Conservation (phyloP, 2,888 invertebrate species). For the Julus scandinavius region DNA sequence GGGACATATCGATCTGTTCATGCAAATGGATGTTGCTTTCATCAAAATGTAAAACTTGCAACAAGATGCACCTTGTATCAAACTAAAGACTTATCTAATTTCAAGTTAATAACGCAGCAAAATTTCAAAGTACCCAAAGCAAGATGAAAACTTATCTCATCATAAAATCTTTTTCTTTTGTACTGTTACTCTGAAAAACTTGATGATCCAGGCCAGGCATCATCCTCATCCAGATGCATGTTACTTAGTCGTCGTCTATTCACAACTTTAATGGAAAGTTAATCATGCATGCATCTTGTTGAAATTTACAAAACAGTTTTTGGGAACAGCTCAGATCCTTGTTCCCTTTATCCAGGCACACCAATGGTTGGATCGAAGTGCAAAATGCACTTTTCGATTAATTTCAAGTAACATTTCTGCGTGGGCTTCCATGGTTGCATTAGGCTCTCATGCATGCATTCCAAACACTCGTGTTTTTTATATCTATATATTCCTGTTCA, state of each 20-base stretch:
- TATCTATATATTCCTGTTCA: neutral
- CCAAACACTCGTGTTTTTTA: neutral
- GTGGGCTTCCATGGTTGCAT: neutral
- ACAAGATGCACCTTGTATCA: too few relatives aligned
- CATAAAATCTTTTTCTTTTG: neutral
- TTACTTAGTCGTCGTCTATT: neutral
- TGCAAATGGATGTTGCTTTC: too few relatives aligned
- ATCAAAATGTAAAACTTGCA: too few relatives aligned
- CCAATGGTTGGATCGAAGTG: neutral
- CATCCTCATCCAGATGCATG: neutral
- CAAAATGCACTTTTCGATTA: conserved; percentile 12
- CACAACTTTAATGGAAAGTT: neutral
- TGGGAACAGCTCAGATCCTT: neutral
- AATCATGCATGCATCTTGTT: conserved; percentile 4
- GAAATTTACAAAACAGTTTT: conserved; percentile 1
- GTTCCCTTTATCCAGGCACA: neutral
- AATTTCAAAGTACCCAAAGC: neutral
- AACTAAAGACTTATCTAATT: too few relatives aligned
- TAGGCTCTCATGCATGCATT: neutral
- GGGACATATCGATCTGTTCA: too few relatives aligned
- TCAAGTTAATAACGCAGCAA: too few relatives aligned
- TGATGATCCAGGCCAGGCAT: neutral
- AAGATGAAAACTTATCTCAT: neutral
- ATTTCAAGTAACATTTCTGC: conserved; percentile 9
- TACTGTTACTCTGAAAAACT: neutral